Evolutionary conservation across 2,888 invertebrate genomes (phyloP).

Genomic region (Dolichopus griseipennis): DNA sequence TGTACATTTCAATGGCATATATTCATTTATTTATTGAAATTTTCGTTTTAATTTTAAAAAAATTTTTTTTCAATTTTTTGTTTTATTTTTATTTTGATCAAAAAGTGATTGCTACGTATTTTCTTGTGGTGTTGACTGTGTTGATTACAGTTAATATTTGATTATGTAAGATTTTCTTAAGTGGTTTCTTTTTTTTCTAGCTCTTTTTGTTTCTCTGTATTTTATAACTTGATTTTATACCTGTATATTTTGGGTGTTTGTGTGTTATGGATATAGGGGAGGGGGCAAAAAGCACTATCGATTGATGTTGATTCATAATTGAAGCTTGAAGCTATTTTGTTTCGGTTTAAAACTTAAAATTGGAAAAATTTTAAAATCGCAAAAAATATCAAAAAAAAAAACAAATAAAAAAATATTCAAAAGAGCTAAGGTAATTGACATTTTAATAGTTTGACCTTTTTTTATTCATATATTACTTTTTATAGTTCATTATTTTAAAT

Average conservation of each 20-base stretch:
- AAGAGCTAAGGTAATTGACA: neutral
- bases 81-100: neutral
- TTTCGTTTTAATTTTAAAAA: neutral
- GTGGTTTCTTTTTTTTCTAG: neutral
- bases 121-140: neutral
- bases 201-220: neutral
- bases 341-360: neutral
- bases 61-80: no score
- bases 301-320: neutral
- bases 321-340: neutral
- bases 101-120: neutral
- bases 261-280: neutral
- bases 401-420: neutral
- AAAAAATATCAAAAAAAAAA: no score
- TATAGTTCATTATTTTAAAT: neutral
- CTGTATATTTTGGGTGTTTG: neutral
- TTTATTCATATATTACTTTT: neutral
- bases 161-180: neutral
- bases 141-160: neutral
- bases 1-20: neutral
- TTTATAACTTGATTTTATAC: neutral
- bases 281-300: neutral
- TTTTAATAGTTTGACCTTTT: constrained; percentile 6
- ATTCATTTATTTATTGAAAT: neutral
- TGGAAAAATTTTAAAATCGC: no score